phyloP scores from a whole-genome alignment of 2,113 vertebrate genomes.

The Anas platyrhynchos region DNA sequence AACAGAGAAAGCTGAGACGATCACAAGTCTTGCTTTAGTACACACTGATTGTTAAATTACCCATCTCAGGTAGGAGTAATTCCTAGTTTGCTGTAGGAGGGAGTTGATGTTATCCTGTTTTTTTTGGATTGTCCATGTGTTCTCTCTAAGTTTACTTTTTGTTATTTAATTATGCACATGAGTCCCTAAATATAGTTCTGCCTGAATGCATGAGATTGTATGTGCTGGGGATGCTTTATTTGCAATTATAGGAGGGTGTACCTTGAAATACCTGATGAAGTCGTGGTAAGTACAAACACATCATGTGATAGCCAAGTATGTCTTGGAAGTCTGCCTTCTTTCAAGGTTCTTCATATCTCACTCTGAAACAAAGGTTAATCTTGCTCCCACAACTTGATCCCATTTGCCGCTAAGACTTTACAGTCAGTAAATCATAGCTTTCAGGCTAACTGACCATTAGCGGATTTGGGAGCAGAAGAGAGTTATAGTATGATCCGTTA shows the following conservation, averaged over 20 bases:
- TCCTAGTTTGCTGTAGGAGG: background rate
- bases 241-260: background rate
- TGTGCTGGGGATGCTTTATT: background rate
- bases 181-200: background rate
- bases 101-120: background rate
- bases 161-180: background rate
- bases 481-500: background rate
- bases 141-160: background rate
- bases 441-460: background rate
- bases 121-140: background rate
- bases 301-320: accelerated
- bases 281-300: background rate
- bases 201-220: background rate
- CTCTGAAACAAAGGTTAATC: background rate
- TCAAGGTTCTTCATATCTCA: background rate
- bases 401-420: background rate
- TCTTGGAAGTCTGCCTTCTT: background rate
- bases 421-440: background rate
- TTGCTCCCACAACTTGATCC: background rate
- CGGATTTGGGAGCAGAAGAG: background rate
- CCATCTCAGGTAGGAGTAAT: background rate
- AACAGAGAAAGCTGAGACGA: background rate
- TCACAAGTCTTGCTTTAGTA: background rate
- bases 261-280: background rate
- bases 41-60: background rate